phyloP scores from a whole-genome alignment of 1,140 invertebrate genomes.

The Pomacea maculata region DNA sequence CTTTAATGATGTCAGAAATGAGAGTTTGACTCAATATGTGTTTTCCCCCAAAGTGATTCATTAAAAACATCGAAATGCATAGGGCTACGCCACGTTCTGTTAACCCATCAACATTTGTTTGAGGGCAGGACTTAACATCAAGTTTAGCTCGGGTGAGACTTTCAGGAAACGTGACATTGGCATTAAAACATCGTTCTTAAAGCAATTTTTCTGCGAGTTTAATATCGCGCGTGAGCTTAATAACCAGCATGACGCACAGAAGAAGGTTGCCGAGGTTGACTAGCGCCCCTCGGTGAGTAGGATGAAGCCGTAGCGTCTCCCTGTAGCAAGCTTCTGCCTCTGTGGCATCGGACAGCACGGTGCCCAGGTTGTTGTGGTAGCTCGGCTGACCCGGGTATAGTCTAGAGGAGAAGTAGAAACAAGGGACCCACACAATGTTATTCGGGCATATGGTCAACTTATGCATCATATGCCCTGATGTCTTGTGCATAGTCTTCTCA shows the following conservation, averaged over 20 bases:
- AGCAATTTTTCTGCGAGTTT: too few relatives aligned
- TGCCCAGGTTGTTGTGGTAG: constrained; percentile 89
- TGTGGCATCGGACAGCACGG: constrained; percentile 72
- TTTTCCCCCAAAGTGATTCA: too few relatives aligned
- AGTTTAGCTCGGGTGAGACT: too few relatives aligned
- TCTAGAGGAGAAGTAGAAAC: constrained; percentile 67
- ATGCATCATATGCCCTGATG: neutral
- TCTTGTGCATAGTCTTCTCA: neutral
- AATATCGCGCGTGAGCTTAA: neutral
- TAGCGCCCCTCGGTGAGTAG: constrained; percentile 83
- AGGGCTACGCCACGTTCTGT: too few relatives aligned
- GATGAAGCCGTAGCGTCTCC: constrained; percentile 78
- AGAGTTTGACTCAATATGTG: too few relatives aligned
- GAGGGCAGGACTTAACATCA: too few relatives aligned
- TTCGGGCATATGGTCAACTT: neutral
- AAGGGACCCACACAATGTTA: neutral
- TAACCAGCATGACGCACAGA: constrained; percentile 71
- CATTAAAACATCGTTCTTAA: too few relatives aligned
- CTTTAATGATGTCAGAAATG: too few relatives aligned
- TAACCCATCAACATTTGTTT: too few relatives aligned
- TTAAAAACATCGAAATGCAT: too few relatives aligned
- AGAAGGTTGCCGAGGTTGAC: constrained; percentile 87
- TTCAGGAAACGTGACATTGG: too few relatives aligned
- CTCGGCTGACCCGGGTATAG: constrained; percentile 87
- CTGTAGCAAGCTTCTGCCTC: constrained; percentile 82